Evolutionary conservation across 37 sponge, comb jelly and placozoan genomes (phyloP), one percentile per base, ranked within the genome.

Genomic region (Geodia barretti): DNA sequence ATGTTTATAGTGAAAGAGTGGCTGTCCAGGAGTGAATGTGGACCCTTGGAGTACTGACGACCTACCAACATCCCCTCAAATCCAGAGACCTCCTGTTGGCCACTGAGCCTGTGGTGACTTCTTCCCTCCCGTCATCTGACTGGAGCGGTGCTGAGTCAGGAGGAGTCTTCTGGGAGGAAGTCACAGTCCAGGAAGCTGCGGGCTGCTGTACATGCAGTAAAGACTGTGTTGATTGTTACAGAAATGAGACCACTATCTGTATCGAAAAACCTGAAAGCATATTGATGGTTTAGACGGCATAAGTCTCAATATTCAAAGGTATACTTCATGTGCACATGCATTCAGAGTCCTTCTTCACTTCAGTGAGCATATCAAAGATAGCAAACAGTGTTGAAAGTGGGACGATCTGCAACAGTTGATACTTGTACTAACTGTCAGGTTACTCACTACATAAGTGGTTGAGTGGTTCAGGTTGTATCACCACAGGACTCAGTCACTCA

Each of bases 1-100:
- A n/a, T n/a, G n/a, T n/a, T n/a, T n/a, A n/a, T n/a, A n/a, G n/a
- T n/a, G n/a, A n/a, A n/a, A n/a, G n/a, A n/a, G n/a, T n/a, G n/a
- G n/a, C n/a, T 83, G 92, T 88, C 19, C 92, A 91, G 47, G 39
- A 66, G 26, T 5, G 19, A 0, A 33, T 4, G 37, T 91, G 92
- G 92, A 26, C 26, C 0, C 64, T 91, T 28, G 68, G 63, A 2
- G 72, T 61, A 25, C 72, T 83, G 0, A 62, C 74, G n/a, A 70
- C 92, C 3, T 83, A 85, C 59, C 80, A 86, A 68, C 61, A 79
- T 35, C 84, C 88, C 0, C 23, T 73, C 66, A 9, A 54, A 1
- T 84, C 78, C 0, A 64, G 38, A 23, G 84, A 83, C 60, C 39
- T 79, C 67, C 39, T 62, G 3, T 32, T 69, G 21, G 62, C 30